A percentile compares a stretch with the other conserved stretches of the same genome.
These are phyloP conservation scores for Lepilemur ruficaudatus DNA, from an alignment of 2,797 vertebrate species.

Conservation along the genomic window DNA sequence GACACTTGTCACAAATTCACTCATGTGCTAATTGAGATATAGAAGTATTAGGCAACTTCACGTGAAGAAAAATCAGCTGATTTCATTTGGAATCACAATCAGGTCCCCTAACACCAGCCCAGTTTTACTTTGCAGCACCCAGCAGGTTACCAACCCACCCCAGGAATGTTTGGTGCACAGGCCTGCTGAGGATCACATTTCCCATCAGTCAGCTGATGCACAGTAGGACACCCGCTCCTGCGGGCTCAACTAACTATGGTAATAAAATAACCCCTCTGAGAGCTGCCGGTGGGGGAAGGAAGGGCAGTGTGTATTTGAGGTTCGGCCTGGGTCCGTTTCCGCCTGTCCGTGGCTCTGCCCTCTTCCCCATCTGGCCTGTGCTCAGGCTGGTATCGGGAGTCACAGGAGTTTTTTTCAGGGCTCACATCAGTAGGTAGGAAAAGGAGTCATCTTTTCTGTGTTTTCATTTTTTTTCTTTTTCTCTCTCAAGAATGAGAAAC, in stretches of 20 bases:
- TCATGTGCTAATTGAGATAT: neutral
- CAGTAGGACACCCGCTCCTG: neutral
- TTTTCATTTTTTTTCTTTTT: neutral
- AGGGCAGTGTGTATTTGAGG: neutral
- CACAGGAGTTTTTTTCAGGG: neutral
- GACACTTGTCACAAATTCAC: neutral
- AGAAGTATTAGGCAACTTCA: neutral
- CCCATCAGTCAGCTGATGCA: neutral
- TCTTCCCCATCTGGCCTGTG: neutral
- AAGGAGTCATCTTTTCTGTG: neutral
- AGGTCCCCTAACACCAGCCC: neutral
- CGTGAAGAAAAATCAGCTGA: neutral
- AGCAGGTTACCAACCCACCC: neutral
- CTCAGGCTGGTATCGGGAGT: rapidly evolving
- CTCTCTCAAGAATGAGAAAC: neutral
- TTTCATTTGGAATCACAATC: neutral
- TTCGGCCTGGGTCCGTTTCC: rapidly evolving
- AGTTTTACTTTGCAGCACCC: neutral
- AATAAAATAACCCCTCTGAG: neutral
- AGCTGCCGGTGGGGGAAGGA: rapidly evolving
- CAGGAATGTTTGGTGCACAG: neutral
- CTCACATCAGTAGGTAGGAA: neutral
- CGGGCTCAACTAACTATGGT: no score
- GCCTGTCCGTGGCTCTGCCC: rapidly evolving
- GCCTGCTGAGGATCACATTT: neutral